Conservation (phyloP, 1,140 invertebrate genomes). For the Grapholita molesta region DNA sequence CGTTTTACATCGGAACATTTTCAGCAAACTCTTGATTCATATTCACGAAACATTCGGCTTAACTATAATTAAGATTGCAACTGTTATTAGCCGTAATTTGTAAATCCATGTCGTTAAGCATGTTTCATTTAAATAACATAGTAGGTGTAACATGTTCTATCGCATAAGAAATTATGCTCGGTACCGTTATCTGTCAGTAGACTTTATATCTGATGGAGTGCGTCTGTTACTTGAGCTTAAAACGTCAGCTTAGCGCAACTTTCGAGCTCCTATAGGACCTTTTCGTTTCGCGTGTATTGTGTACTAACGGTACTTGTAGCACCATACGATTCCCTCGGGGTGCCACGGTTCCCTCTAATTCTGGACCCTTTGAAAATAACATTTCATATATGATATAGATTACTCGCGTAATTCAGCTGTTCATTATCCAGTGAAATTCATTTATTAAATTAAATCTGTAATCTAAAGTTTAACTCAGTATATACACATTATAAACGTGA, state of each 20-base stretch:
- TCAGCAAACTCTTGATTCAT: not conserved
- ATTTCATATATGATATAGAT: not conserved
- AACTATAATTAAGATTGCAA: not conserved
- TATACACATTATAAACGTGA: too few relatives aligned
- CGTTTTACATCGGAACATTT: not conserved
- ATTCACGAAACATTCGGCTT: not conserved
- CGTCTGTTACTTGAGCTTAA: constrained; percentile 23
- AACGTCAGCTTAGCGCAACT: not conserved
- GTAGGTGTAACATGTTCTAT: constrained; percentile 25
- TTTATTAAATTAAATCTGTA: too few relatives aligned
- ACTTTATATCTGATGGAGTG: constrained; percentile 57
- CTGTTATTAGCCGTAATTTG: constrained; percentile 16
- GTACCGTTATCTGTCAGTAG: constrained; percentile 62
- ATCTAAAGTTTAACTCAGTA: too few relatives aligned
- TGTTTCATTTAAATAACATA: constrained; percentile 26
- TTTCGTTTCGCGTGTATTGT: constrained; percentile 2
- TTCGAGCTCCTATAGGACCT: not conserved
- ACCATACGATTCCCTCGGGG: constrained; percentile 38
- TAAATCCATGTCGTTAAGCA: constrained; percentile 14
- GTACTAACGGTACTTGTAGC: constrained; percentile 44
- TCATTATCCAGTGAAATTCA: too few relatives aligned
- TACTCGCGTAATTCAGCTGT: too few relatives aligned
- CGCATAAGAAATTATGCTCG: constrained; percentile 46
- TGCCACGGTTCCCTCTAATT: constrained; percentile 2
- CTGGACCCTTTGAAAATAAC: not conserved